Percentiles rank a stretch among this genome's conserved stretches.
These are phyloP conservation scores for Lates japonicus DNA, from an alignment of 2,797 vertebrate genomes.

Conservation along the genomic window DNA sequence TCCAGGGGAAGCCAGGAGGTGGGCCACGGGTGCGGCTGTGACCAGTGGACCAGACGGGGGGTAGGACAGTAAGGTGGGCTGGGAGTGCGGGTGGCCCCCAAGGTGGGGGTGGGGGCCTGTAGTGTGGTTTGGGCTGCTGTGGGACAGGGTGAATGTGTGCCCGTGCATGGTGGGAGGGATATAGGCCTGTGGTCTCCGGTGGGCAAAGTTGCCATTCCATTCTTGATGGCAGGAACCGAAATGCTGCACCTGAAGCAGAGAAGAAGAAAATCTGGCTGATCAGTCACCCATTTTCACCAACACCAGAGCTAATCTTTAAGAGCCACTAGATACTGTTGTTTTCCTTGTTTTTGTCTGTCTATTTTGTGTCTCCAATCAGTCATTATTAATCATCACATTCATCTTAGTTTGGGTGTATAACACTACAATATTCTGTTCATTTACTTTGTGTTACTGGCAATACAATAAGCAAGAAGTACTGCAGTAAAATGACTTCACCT, in stretches of 20 bases:
- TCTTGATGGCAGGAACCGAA: constrained; percentile 93
- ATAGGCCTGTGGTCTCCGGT: constrained; percentile 93
- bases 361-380: neutral
- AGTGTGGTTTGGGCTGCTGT: constrained; percentile 93
- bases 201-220: constrained; percentile 96
- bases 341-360: constrained; percentile 7
- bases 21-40: constrained; percentile 92
- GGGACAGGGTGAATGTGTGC: constrained; percentile 93
- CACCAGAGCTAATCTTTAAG: neutral
- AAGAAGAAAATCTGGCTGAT: neutral
- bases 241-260: constrained; percentile 91
- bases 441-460: neutral
- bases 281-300: neutral
- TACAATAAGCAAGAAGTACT: neutral
- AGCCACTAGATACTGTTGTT: constrained; percentile 64
- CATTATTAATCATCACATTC: constrained; percentile 3
- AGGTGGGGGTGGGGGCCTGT: constrained; percentile 88
- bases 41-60: constrained; percentile 90
- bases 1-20: constrained; percentile 96
- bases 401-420: constrained; percentile 8
- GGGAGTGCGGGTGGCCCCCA: constrained; percentile 89
- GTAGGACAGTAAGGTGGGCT: constrained; percentile 92
- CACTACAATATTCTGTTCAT: neutral
- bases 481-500: neutral
- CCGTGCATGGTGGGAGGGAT: constrained; percentile 91